Conservation (phyloP, 2,113 vertebrate species). For the Ceyx melanurus region DNA sequence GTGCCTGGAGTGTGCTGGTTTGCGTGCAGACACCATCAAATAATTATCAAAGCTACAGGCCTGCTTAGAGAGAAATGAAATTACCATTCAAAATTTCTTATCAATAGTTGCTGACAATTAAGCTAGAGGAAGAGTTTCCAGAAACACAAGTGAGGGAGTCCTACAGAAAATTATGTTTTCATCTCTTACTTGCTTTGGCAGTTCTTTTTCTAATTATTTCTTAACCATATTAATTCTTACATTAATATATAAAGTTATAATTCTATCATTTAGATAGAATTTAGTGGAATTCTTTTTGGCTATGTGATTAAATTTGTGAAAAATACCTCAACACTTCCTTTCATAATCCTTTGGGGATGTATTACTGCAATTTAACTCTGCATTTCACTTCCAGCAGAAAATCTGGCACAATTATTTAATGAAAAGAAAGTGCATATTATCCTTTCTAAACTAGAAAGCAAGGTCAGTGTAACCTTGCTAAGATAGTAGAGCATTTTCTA, state of each 20-base stretch:
- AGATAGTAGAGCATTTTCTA: neutral
- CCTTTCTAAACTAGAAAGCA: neutral
- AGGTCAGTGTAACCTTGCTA: neutral
- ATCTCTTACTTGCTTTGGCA: neutral
- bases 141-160: neutral
- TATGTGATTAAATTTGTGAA: neutral
- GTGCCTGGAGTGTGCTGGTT: neutral
- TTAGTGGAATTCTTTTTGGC: neutral
- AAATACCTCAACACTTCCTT: neutral
- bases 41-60: neutral
- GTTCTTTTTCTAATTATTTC: neutral
- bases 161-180: neutral
- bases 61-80: neutral
- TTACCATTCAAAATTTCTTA: neutral
- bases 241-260: neutral
- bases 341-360: neutral
- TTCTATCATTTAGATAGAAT: neutral
- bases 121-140: neutral
- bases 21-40: neutral
- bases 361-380: neutral
- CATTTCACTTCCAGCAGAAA: neutral
- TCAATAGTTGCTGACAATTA: neutral
- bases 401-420: neutral
- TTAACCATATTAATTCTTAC: neutral
- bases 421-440: neutral